These are phyloP conservation scores for Microcebus tavaratra DNA, from an alignment of 2,113 vertebrate species.

Conservation along the genomic window DNA sequence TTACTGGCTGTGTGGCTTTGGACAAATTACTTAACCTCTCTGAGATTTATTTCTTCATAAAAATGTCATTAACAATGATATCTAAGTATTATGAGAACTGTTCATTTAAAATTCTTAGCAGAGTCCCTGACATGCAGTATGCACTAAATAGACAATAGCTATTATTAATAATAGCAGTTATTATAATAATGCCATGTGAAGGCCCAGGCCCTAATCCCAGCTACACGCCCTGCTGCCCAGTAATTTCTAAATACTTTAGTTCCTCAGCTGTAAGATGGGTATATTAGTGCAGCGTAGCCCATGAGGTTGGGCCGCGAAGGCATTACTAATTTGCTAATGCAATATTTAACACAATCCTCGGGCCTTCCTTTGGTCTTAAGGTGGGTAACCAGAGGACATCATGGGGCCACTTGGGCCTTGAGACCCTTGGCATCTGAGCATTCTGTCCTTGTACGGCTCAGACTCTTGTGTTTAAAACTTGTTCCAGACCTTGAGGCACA, in stretches of 20 bases:
- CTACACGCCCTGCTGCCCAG: not conserved
- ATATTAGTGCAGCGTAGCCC: not conserved
- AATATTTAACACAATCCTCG: not conserved
- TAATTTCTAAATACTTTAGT: not conserved
- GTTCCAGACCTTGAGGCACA: not conserved
- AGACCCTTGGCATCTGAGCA: not conserved
- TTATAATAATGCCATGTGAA: not conserved
- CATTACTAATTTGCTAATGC: not conserved
- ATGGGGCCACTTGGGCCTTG: not conserved
- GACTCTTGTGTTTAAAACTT: not conserved
- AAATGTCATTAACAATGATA: not conserved
- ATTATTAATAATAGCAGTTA: not conserved
- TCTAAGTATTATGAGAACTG: not conserved
- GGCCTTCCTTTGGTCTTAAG: not conserved
- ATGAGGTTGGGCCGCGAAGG: not conserved
- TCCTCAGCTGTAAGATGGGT: not conserved
- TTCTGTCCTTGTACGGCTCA: not conserved
- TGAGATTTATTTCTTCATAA: not conserved
- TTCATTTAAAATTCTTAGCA: not conserved
- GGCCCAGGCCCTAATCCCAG: not conserved
- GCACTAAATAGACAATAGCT: not conserved
- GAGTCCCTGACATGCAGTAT: not conserved
- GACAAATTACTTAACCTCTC: not conserved
- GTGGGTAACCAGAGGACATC: not conserved
- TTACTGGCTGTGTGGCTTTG: not conserved